Conservation (phyloP, 2,888 invertebrate species). For the Polietes domitor region DNA sequence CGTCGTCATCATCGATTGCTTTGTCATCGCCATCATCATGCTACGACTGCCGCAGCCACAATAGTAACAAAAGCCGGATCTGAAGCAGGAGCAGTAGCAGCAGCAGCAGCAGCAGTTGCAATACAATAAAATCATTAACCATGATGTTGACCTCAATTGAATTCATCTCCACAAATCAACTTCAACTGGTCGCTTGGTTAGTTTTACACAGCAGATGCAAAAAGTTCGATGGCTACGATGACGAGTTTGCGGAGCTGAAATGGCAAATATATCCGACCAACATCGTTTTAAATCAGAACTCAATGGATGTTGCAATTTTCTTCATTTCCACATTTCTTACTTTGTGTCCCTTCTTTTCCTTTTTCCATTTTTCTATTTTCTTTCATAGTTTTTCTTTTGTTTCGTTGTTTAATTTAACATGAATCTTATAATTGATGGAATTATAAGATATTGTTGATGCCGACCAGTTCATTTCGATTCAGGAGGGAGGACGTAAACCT, state of each 20-base stretch:
- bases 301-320: slow-evolving; percentile 59
- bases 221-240: slow-evolving; percentile 52
- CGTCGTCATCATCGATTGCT: slow-evolving; percentile 28
- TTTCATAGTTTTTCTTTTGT: slow-evolving; percentile 33
- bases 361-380: background rate
- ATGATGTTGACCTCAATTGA: slow-evolving; percentile 63
- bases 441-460: slow-evolving; percentile 43
- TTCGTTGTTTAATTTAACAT: slow-evolving; percentile 32
- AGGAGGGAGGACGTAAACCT: slow-evolving; percentile 5
- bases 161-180: slow-evolving; percentile 64
- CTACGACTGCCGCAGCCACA: background rate
- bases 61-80: background rate
- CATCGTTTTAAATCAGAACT: slow-evolving; percentile 52
- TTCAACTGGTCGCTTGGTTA: slow-evolving; percentile 53
- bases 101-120: slow-evolving; percentile 32
- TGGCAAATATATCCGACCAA: slow-evolving; percentile 29
- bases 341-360: slow-evolving; percentile 32
- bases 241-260: slow-evolving; percentile 21
- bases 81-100: background rate
- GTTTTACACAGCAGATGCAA: slow-evolving; percentile 48
- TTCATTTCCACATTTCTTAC: slow-evolving; percentile 52
- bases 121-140: slow-evolving; percentile 45
- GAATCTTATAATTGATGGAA: slow-evolving; percentile 63
- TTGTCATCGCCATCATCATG: slow-evolving; percentile 27
- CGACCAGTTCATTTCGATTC: slow-evolving; percentile 24